Evolutionary conservation across 2,888 invertebrate genomes (phyloP).

Genomic region (Loripinus fragilis): DNA sequence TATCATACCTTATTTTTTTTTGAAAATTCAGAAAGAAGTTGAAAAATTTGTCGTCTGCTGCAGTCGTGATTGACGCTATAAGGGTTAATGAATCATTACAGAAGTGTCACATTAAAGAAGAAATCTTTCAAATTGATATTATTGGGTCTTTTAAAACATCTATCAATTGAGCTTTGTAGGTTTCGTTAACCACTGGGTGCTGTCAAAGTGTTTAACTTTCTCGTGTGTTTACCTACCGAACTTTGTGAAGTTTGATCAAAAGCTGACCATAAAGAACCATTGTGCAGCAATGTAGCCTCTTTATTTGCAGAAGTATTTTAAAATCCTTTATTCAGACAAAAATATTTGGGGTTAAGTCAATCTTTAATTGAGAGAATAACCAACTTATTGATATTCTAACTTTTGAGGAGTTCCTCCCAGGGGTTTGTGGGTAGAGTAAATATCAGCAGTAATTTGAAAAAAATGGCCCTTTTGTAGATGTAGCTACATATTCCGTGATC

Average conservation of each 20-base stretch:
- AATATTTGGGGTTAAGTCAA: background rate
- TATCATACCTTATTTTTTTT: too few species aligned
- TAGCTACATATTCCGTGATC: too few species aligned
- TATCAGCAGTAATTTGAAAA: background rate
- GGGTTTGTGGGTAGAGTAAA: conserved; percentile 1
- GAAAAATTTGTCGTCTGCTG: too few species aligned
- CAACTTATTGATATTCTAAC: background rate
- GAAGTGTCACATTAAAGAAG: too few species aligned
- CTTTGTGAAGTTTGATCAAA: conserved; percentile 1
- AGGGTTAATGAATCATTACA: too few species aligned
- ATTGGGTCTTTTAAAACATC: too few species aligned
- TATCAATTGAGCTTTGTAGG: too few species aligned
- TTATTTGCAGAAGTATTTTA: background rate
- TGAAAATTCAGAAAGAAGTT: too few species aligned
- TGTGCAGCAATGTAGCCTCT: background rate
- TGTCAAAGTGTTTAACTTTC: background rate
- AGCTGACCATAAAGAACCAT: background rate
- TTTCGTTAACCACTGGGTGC: too few species aligned
- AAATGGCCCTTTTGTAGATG: too few species aligned
- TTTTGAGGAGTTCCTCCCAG: conserved; percentile 2
- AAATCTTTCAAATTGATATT: too few species aligned
- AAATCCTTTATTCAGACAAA: background rate
- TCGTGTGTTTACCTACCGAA: background rate
- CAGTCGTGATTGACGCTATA: too few species aligned
- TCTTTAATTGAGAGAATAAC: background rate